Evolutionary conservation across 1,140 invertebrate species (phyloP), one percentile per base, ranked within the genome.

Genomic region (Teleogryllus occipitalis): DNA sequence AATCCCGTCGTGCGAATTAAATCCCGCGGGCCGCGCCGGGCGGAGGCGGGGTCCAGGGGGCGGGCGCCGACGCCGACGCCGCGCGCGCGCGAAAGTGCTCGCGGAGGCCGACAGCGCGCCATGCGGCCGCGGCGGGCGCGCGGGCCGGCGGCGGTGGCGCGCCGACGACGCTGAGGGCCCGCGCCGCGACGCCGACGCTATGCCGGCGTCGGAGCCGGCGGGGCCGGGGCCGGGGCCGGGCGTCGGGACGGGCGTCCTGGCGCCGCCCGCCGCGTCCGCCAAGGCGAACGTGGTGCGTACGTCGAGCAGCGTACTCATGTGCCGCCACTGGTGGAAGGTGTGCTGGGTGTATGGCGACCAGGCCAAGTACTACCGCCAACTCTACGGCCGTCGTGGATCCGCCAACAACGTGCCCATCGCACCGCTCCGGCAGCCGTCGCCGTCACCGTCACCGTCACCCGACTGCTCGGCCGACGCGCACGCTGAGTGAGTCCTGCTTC

Each of bases 241-340:
- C n/a, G n/a, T n/a, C n/a, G n/a, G n/a, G 47, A 47, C 76, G 47
- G 47, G 22, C 22, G 39, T 76, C 8, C 22, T 47, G 7, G 22
- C 3, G 6, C 10, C 27, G n/a, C 46, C 14, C 46, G 15, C 18
- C 7, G 12, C 18, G 39, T 15, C 76, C 2, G 15, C 76, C 47
- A 48, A 54, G 21, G 47, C 76, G 18, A 77, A 47, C 15, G 76
- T 77, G 47, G 76, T 79, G 73, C 54, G 54, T 0, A 75, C 27
- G 12, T 12, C 76, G 39, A 79, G 47, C 72, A 77, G 48, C 39
- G 90, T 93, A 84, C 86, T 94, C 79, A 93, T 93, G 91, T 94
- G 93, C 87, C 92, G 93, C 85, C 92, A 94, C 87, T 95, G 93
- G 93, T 95, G 93, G 93, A 93, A 93, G 86, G 93, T 94, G 78